A percentile compares a stretch with the other conserved stretches of the same genome.
These are phyloP conservation scores for Asbolus verrucosus DNA, from an alignment of 1,140 invertebrate species.

Conservation along the genomic window DNA sequence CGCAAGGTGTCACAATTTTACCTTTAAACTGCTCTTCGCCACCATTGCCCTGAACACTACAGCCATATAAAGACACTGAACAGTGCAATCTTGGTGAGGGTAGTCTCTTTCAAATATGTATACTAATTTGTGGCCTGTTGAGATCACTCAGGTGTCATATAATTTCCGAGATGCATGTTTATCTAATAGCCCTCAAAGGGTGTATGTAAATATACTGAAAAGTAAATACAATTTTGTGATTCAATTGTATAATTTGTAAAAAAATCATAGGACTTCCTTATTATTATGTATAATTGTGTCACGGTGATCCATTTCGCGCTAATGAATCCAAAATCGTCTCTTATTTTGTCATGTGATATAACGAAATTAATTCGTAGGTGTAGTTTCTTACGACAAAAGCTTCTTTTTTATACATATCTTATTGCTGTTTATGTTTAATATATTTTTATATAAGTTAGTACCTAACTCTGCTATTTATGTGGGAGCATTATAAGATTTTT, in stretches of 20 bases:
- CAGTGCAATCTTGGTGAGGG: conserved; percentile 1
- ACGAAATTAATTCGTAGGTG: conserved; percentile 34
- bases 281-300: conserved; percentile 28
- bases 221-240: conserved; percentile 50
- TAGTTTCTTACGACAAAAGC: conserved; percentile 32
- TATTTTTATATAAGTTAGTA: conserved; percentile 42
- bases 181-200: background rate
- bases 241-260: conserved; percentile 54
- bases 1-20: conserved; percentile 18
- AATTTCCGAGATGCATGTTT: conserved; percentile 37
- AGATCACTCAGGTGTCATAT: conserved; percentile 51
- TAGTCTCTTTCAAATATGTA: conserved; percentile 45
- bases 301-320: conserved; percentile 18
- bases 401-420: conserved; percentile 48
- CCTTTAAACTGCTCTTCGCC: background rate
- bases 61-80: too few species aligned
- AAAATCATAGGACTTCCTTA: conserved; percentile 43
- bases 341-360: conserved; percentile 39
- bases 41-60: background rate
- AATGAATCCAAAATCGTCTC: conserved; percentile 24
- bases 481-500: conserved; percentile 26
- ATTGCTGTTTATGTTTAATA: conserved; percentile 37
- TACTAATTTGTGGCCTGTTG: conserved; percentile 54
- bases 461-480: conserved; percentile 37
- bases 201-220: conserved; percentile 40